Base-by-base conservation (phyloP, 2,113 vertebrate genomes). In the Natator depressus region DNA sequence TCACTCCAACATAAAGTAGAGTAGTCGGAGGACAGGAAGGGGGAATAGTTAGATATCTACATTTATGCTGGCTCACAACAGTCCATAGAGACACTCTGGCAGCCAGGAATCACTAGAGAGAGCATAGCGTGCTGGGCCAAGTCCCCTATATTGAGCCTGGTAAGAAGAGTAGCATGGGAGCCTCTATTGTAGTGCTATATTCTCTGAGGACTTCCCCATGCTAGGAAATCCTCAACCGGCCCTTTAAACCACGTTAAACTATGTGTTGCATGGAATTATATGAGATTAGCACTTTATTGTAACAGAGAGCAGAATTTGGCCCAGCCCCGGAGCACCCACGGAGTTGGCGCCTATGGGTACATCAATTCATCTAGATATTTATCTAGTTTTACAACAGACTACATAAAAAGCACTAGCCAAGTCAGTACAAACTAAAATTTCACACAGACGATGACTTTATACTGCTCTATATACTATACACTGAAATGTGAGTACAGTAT, bases 191-290 rank as follows among this genome's bases (percentile, higher is more conserved):
- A 11, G 89, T 93, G 16, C 13, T 65, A 31, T 65, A 38, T 86
- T 82, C 85, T 76, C 90, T 94, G 42, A 24, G 91, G 91, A 87
- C 55, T 81, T 93, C 84, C 89, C 54, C 55, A 49, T 54, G n/a
- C 82, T 94, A 51, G 87, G 35, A n/a, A 69, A 69, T n/a, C 62
- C 35, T 69, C 35, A n/a, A 14, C 12, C 4, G 1, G 6, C 14
- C 35, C 38, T n/a, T 72, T 72, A 35, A 72, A 38, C 65, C 9
- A 72, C 4, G 8, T 72, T 72, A n/a, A 72, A 72, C 35, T 72
- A 17, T n/a, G 80, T 87, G 42, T 82, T 79, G 12, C 27, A 59
- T 38, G 80, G 27, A 83, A 91, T 82, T 59, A 85, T 51, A 79
- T 85, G 79, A 90, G 50, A 54, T 0, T 0, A 42, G 46, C 16